Evolutionary conservation across 1,140 invertebrate species (phyloP).

Genomic region (Cyclargus thomasi): DNA sequence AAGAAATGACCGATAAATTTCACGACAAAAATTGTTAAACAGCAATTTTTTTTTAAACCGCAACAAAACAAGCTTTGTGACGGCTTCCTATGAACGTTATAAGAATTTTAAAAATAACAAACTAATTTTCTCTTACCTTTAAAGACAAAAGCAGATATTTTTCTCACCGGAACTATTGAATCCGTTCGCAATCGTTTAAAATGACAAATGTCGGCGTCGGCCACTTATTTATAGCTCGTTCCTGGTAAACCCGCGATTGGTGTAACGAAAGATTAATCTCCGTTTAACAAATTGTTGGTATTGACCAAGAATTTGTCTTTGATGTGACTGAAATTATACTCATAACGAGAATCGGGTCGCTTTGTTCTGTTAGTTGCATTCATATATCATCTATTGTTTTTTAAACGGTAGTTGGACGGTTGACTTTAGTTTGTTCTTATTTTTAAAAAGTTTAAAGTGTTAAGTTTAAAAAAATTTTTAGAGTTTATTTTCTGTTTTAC

Average conservation of each 20-base stretch:
- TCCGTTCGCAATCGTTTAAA: constrained; percentile 62
- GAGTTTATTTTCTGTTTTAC: too few relatives aligned
- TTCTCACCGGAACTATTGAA: constrained; percentile 47
- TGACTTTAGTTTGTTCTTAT: too few relatives aligned
- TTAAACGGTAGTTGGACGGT: not conserved
- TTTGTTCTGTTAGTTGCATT: not conserved
- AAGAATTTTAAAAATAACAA: too few relatives aligned
- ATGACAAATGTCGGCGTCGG: constrained; percentile 35
- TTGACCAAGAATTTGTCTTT: constrained; percentile 28
- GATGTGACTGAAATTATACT: constrained; percentile 6
- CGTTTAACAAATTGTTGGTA: constrained; percentile 57
- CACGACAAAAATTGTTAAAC: too few relatives aligned
- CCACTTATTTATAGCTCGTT: constrained; percentile 52
- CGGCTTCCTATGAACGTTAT: too few relatives aligned
- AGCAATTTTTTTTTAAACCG: too few relatives aligned
- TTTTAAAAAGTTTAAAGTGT: too few relatives aligned
- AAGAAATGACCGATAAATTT: too few relatives aligned
- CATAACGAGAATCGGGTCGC: not conserved
- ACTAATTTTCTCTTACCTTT: not conserved
- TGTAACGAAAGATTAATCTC: constrained; percentile 68
- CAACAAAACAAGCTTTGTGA: too few relatives aligned
- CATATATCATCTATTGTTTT: not conserved
- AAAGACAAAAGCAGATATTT: constrained; percentile 8
- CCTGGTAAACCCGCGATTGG: constrained; percentile 60
- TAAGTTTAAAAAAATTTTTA: too few relatives aligned